A percentile compares a stretch with the other conserved stretches of the same genome.
Conservation (phyloP, 2,888 invertebrate genomes). For the Leuctra nigra region DNA sequence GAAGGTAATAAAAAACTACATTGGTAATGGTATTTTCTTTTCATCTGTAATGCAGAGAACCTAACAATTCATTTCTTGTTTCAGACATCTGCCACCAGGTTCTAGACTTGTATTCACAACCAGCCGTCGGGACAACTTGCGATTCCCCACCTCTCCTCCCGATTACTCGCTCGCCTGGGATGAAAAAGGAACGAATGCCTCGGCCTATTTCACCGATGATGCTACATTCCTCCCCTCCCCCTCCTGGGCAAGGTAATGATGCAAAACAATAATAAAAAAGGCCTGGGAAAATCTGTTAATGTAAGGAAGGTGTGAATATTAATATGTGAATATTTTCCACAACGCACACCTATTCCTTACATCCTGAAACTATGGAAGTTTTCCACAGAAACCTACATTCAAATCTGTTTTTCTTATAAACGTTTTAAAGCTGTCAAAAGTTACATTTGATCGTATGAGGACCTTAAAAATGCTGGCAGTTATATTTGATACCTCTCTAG, state of each 20-base stretch:
- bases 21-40: too few species aligned
- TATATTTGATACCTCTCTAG: too few species aligned
- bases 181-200: conserved; percentile 23
- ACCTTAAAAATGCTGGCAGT: too few species aligned
- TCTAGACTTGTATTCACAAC: conserved; percentile 82
- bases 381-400: too few species aligned
- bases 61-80: too few species aligned
- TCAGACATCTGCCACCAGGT: conserved; percentile 90
- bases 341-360: not conserved
- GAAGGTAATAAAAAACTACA: too few species aligned
- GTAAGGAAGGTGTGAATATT: too few species aligned
- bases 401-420: too few species aligned
- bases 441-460: not conserved
- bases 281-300: too few species aligned
- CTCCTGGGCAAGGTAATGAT: conserved; percentile 18
- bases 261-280: conserved; percentile 1
- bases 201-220: conserved; percentile 22
- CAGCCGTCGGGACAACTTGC: conserved; percentile 50
- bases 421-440: not conserved
- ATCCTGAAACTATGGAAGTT: too few species aligned
- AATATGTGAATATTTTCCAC: too few species aligned
- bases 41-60: too few species aligned
- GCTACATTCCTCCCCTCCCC: conserved; percentile 23
- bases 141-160: conserved; percentile 61
- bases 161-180: conserved; percentile 32